Evolutionary conservation across 2,888 invertebrate genomes (phyloP).

Genomic region (Griposia aprilina): DNA sequence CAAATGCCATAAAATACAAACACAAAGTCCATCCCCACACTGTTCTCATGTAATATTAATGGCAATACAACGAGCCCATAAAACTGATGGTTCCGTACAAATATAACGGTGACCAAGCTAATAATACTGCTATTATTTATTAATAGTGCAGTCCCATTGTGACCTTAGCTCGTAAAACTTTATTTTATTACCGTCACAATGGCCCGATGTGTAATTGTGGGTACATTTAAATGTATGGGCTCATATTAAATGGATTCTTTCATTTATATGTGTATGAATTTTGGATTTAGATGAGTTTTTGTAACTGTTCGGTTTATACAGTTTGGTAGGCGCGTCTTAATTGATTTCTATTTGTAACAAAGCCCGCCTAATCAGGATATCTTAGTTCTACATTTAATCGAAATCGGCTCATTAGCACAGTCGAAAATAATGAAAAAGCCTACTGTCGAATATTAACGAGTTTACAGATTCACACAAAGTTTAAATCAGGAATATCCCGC

Average conservation of each 20-base stretch:
- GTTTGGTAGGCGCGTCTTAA: too few species aligned
- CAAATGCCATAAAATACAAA: slow-evolving; percentile 41
- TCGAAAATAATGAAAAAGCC: too few species aligned
- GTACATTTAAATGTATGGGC: slow-evolving; percentile 55
- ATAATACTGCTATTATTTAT: slow-evolving; percentile 67
- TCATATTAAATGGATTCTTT: slow-evolving; percentile 51
- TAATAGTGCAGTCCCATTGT: slow-evolving; percentile 68
- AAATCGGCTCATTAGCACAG: too few species aligned
- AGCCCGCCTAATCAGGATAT: too few species aligned
- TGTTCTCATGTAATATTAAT: slow-evolving; percentile 65
- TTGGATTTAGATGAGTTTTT: slow-evolving; percentile 14
- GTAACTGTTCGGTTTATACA: not conserved
- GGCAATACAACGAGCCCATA: slow-evolving; percentile 58
- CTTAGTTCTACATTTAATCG: too few species aligned
- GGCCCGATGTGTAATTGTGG: slow-evolving; percentile 54
- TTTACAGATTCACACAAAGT: not conserved
- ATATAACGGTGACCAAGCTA: slow-evolving; percentile 54
- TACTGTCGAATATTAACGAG: not conserved
- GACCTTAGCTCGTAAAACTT: slow-evolving; percentile 68
- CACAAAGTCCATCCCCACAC: slow-evolving; percentile 23
- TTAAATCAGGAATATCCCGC: not conserved
- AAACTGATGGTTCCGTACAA: slow-evolving; percentile 64
- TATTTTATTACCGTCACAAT: slow-evolving; percentile 68
- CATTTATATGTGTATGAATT: slow-evolving; percentile 22
- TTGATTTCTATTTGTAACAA: too few species aligned